Base-by-base conservation (phyloP, 1,140 invertebrate species). In the Ctenoplectra terminalis region DNA sequence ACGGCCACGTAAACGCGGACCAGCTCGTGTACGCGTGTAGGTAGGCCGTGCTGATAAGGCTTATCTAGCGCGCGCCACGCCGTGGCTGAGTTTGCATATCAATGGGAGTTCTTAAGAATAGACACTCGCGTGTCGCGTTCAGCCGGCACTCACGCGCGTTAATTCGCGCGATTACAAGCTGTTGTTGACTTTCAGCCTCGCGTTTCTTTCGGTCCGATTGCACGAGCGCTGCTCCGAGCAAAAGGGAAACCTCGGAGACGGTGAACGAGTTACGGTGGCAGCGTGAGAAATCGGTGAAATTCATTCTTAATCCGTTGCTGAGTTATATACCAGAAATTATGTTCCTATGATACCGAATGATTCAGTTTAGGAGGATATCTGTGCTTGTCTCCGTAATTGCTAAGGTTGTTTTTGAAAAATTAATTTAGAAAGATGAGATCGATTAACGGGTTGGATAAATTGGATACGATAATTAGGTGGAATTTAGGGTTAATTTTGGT, bases 91-190 rank as follows among this genome's bases (percentile, higher is more conserved):
- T 72, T 84, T 60, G 66, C 82, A 76, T 81, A 84, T 86, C 82
- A 84, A 84, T 86, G 72, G 34, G 54, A 71, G 73, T 85, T 85
- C 70, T 84, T 81, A 76, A 84, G 67, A 81, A 86, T 72, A 80
- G 75, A 71, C 70, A 71, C 50, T 73, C 66, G 50, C 61, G 70
- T 85, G 61, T 77, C 66, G 52, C 31, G 20, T 52, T 73, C 50
- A 46, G 17, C 46, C 52, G 80, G 23, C 46, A 69, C 70, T 50
- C 70, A 46, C 31, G 48, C 64, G 54, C 34, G 46, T 64, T 74
- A 46, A 83, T 83, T 67, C 54, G 34, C 67, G 46, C 77, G 61
- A 73, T 83, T 80, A 60, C 69, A 82, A 78, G 52, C 34, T 63
- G 40, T 71, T 66, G 76, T 78, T 80, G 58, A 80, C 60, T 73